Evolutionary conservation across 2,113 vertebrate species (phyloP).

Genomic region (Zapus hudsonius): DNA sequence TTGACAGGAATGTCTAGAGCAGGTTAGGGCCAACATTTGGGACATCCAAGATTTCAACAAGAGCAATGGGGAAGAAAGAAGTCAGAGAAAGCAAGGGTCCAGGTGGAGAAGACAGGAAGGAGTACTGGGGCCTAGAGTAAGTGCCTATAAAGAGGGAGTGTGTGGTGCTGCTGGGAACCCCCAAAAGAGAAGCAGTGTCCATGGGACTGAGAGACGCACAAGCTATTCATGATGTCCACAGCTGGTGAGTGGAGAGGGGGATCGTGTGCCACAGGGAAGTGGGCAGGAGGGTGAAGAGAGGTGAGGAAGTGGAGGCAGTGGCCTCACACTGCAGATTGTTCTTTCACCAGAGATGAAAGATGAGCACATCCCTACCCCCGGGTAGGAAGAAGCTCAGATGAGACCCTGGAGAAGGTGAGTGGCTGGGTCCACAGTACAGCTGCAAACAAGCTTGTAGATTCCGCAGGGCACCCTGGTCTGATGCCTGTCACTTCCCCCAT

Average conservation of each 20-base stretch:
- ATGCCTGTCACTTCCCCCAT: background rate
- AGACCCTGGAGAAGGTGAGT: background rate
- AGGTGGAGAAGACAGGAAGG: too few relatives aligned
- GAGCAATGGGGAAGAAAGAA: background rate
- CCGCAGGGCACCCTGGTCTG: background rate
- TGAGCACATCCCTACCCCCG: background rate
- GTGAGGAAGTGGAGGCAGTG: too few relatives aligned
- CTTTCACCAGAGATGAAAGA: background rate
- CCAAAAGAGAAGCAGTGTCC: background rate
- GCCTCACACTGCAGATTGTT: accelerated
- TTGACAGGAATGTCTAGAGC: background rate
- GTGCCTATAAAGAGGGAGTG: background rate
- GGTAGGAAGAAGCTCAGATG: background rate
- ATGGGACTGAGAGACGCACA: background rate
- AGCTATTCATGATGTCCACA: background rate
- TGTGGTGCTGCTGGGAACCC: background rate
- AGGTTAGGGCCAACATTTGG: background rate
- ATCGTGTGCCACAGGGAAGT: background rate
- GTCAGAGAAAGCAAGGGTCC: background rate
- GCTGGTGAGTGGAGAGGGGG: background rate
- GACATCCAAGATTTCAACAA: background rate
- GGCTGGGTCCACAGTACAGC: background rate
- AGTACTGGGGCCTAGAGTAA: background rate
- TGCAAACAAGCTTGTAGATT: background rate
- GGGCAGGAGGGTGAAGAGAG: background rate